Evolutionary conservation across 2,113 vertebrate species (phyloP).

Genomic region (Aythya baeri): DNA sequence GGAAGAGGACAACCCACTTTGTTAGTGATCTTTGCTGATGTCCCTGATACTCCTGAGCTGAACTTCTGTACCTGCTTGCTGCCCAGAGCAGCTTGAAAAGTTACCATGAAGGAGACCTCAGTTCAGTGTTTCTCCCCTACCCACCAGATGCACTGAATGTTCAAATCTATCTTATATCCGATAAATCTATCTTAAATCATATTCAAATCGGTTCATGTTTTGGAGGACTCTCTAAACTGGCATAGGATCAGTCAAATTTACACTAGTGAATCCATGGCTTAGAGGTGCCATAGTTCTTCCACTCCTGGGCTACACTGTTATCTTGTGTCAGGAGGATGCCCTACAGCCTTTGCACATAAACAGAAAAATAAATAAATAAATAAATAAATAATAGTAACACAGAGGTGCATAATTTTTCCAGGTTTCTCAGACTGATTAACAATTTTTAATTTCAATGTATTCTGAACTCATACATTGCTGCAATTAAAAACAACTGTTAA

Average conservation of each 20-base stretch:
- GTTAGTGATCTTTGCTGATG: background rate
- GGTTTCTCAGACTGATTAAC: background rate
- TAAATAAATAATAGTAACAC: too few species aligned
- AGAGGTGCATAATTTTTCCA: background rate
- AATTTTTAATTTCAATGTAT: background rate
- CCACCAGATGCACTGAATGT: background rate
- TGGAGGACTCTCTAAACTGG: background rate
- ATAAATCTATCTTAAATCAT: background rate
- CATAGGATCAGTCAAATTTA: background rate
- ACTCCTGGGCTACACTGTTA: background rate
- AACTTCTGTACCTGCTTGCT: background rate
- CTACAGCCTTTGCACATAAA: background rate
- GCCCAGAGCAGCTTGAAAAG: background rate
- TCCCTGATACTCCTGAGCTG: background rate
- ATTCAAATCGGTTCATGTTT: background rate
- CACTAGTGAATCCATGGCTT: background rate
- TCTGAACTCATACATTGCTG: background rate
- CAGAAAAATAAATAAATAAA: background rate
- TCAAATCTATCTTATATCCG: background rate
- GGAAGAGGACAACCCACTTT: background rate
- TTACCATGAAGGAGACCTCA: background rate
- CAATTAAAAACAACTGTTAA: background rate
- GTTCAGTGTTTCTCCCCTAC: background rate
- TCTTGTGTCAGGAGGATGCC: accelerated
- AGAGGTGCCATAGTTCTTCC: background rate